Conservation (phyloP, 2,888 invertebrate species). For the Hypena proboscidalis region DNA sequence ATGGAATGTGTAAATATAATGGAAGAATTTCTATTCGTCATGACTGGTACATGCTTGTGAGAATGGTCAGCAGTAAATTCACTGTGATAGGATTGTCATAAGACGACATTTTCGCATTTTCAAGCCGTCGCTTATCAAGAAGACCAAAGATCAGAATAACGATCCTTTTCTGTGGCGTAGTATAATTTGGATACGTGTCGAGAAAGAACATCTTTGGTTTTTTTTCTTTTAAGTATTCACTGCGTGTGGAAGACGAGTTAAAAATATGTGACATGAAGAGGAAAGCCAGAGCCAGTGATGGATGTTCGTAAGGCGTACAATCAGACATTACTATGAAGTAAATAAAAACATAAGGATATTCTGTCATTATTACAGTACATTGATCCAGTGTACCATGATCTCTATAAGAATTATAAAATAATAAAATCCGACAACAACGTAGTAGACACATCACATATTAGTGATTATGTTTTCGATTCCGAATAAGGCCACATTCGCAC, state of each 20-base stretch:
- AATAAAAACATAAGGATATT: slow-evolving; percentile 2
- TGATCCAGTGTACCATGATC: slow-evolving; percentile 16
- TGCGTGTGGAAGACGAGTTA: slow-evolving; percentile 10
- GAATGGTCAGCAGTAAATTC: slow-evolving; percentile 22
- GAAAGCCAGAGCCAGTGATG: slow-evolving; percentile 13
- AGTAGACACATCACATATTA: slow-evolving; percentile 6
- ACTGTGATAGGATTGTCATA: slow-evolving; percentile 21
- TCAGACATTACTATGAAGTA: slow-evolving; percentile 11
- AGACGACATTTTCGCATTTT: slow-evolving; percentile 19
- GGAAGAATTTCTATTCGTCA: no score
- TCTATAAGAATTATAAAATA: slow-evolving; percentile 11
- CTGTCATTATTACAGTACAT: slow-evolving; percentile 11
- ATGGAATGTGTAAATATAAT: no score
- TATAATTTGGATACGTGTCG: slow-evolving; percentile 18
- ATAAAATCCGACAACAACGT: slow-evolving; percentile 7
- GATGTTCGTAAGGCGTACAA: slow-evolving; percentile 10
- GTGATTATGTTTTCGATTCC: slow-evolving; percentile 9
- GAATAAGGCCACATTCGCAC: background rate
- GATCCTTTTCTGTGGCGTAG: slow-evolving; percentile 16
- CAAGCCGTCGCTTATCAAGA: slow-evolving; percentile 11
- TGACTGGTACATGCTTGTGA: slow-evolving; percentile 17
- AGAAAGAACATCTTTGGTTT: slow-evolving; percentile 15
- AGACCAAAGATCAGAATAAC: slow-evolving; percentile 18
- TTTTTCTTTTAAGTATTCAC: slow-evolving; percentile 11
- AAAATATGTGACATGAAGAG: slow-evolving; percentile 13